These are phyloP conservation scores for Trigoniulus corallinus DNA, from an alignment of 1,140 invertebrate species.

Conservation along the genomic window DNA sequence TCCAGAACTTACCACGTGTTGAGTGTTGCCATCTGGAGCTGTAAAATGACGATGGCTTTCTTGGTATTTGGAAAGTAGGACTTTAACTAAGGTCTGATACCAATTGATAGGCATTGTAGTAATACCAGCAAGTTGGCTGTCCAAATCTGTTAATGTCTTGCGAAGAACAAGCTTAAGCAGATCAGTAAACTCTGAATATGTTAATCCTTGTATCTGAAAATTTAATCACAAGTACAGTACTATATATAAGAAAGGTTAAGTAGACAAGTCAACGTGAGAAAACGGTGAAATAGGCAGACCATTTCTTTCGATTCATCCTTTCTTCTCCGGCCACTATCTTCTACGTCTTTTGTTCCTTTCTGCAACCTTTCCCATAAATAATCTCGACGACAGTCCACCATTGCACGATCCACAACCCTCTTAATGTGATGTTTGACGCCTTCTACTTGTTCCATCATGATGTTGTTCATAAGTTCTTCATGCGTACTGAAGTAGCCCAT, in stretches of 20 bases:
- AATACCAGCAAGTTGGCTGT: constrained; percentile 38
- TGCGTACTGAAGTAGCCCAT: constrained; percentile 57
- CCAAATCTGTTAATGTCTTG: constrained; percentile 38
- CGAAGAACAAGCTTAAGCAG: constrained; percentile 40
- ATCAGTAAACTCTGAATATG: constrained; percentile 45
- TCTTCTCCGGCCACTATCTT: constrained; percentile 16
- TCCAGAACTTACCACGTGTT: constrained; percentile 31
- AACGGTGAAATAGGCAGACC: neutral
- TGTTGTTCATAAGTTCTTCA: constrained; percentile 49
- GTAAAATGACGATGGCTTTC: constrained; percentile 38
- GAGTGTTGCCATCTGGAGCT: constrained; percentile 38
- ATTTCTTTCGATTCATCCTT: constrained; percentile 11
- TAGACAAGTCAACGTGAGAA: neutral
- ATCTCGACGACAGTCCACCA: constrained; percentile 50
- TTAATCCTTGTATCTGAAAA: constrained; percentile 24
- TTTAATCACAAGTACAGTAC: neutral
- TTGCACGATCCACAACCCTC: constrained; percentile 44
- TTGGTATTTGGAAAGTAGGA: constrained; percentile 43
- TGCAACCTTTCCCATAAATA: constrained; percentile 51
- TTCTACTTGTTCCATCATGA: constrained; percentile 42
- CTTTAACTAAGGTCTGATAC: constrained; percentile 45
- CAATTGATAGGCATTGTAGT: constrained; percentile 42
- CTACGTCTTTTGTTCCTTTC: constrained; percentile 21
- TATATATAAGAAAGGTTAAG: neutral
- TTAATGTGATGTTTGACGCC: constrained; percentile 39